A percentile compares a stretch with the other conserved stretches of the same genome.
These are phyloP conservation scores for Acronicta aceris DNA, from an alignment of 2,888 invertebrate species.

Conservation along the genomic window DNA sequence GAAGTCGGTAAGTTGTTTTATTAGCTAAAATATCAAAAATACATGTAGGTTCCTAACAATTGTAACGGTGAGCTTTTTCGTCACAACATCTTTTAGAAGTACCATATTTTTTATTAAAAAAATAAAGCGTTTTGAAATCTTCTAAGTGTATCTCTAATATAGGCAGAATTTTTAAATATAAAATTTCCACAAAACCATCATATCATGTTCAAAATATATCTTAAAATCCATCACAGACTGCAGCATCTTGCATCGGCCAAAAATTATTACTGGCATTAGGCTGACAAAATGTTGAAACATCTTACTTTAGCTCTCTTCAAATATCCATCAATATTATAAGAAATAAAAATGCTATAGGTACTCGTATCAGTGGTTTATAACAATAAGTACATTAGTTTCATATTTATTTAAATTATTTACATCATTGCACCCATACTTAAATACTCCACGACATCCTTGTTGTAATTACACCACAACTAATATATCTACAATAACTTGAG, in stretches of 20 bases:
- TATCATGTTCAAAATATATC: too few relatives aligned
- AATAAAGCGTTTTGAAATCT: too few relatives aligned
- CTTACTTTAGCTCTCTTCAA: background rate
- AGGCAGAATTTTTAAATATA: too few relatives aligned
- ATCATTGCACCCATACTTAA: conserved; percentile 58
- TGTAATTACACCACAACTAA: conserved; percentile 13
- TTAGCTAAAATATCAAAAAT: background rate
- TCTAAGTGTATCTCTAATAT: too few relatives aligned
- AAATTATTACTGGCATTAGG: background rate
- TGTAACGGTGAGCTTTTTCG: too few relatives aligned
- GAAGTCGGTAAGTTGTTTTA: conserved; percentile 7
- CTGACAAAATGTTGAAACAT: background rate
- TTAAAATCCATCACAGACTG: too few relatives aligned
- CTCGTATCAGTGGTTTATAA: conserved; percentile 11
- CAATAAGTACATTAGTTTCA: conserved; percentile 39
- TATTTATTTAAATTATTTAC: conserved; percentile 61
- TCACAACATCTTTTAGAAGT: too few relatives aligned
- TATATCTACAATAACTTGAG: conserved; percentile 45
- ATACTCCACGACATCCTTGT: conserved; percentile 27
- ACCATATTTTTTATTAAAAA: too few relatives aligned
- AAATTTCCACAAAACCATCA: too few relatives aligned
- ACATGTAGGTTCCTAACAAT: background rate
- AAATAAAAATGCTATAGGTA: conserved; percentile 27
- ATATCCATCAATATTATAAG: background rate
- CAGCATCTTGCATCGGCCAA: background rate